Evolutionary conservation across 2,888 invertebrate species (phyloP).

Genomic region (Strigamia crassipes): DNA sequence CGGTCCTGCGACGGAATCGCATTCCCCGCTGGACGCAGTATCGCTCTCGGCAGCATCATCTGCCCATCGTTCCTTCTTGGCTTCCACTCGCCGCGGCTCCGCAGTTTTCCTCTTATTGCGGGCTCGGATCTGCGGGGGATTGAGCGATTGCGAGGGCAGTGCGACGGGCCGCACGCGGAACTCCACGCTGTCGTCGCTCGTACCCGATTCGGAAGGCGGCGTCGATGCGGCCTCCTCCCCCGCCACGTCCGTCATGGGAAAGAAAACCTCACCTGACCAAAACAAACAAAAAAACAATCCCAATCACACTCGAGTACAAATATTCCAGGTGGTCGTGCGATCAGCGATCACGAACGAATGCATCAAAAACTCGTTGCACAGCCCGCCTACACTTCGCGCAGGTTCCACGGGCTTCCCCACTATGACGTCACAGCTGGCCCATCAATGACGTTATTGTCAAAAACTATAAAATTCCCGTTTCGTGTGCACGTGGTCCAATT

Average conservation of each 20-base stretch:
- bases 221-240: not conserved
- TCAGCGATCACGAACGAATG: not conserved
- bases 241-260: not conserved
- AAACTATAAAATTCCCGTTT: not conserved
- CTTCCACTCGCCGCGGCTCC: slow-evolving; percentile 67
- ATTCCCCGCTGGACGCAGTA: slow-evolving; percentile 16
- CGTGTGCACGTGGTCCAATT: not conserved
- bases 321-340: not conserved
- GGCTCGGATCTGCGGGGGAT: slow-evolving; percentile 62
- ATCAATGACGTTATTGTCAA: not conserved
- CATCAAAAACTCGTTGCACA: not conserved
- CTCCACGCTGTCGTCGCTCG: slow-evolving; percentile 70
- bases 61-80: slow-evolving; percentile 19
- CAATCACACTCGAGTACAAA: not conserved
- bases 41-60: slow-evolving; percentile 18
- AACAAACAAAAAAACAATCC: not conserved
- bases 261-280: not conserved
- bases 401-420: not conserved
- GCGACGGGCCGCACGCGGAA: slow-evolving; percentile 65
- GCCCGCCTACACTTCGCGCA: not conserved
- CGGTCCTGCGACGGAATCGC: slow-evolving; percentile 16
- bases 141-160: not conserved
- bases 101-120: slow-evolving; percentile 71
- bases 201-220: slow-evolving; percentile 62
- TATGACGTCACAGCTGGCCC: slow-evolving; percentile 1